A percentile compares a stretch with the other conserved stretches of the same genome.
Evolutionary conservation across 2,113 vertebrate genomes (phyloP).

Genomic region (Osmerus eperlanus): DNA sequence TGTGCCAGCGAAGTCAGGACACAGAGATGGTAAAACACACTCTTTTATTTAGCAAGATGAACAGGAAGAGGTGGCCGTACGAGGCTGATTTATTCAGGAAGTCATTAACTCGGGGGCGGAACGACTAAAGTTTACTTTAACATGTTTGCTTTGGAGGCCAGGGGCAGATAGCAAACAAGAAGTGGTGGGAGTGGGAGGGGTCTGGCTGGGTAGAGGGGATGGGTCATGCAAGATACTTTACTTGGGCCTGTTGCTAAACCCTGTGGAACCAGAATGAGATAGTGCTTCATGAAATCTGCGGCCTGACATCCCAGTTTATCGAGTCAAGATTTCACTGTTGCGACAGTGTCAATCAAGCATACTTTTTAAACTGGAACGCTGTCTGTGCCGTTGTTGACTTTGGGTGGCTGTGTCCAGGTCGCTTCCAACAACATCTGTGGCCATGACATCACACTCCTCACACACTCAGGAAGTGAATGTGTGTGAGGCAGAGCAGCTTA

Average conservation of each 20-base stretch:
- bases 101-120: constrained; percentile 40
- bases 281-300: no score
- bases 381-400: no score
- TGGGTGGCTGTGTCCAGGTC: no score
- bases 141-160: constrained; percentile 37
- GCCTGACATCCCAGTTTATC: no score
- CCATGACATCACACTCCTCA: no score
- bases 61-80: constrained; percentile 30
- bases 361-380: no score
- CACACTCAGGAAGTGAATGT: no score
- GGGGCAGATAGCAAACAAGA: constrained; percentile 20
- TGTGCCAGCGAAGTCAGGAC: constrained; percentile 30
- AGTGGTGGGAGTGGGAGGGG: not conserved
- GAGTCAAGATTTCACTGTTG: no score
- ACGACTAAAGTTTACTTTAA: constrained; percentile 27
- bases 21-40: constrained; percentile 45
- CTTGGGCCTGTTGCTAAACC: not conserved
- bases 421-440: no score
- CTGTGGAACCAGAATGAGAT: no score
- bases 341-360: no score
- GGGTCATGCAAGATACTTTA: not conserved
- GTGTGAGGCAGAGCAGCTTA: no score
- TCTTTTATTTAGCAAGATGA: constrained; percentile 48
- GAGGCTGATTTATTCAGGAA: constrained; percentile 36
- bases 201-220: not conserved